Percentiles rank a stretch among this genome's conserved stretches.
Conservation (phyloP, 2,113 vertebrate species). For the Hoplias malabaricus region DNA sequence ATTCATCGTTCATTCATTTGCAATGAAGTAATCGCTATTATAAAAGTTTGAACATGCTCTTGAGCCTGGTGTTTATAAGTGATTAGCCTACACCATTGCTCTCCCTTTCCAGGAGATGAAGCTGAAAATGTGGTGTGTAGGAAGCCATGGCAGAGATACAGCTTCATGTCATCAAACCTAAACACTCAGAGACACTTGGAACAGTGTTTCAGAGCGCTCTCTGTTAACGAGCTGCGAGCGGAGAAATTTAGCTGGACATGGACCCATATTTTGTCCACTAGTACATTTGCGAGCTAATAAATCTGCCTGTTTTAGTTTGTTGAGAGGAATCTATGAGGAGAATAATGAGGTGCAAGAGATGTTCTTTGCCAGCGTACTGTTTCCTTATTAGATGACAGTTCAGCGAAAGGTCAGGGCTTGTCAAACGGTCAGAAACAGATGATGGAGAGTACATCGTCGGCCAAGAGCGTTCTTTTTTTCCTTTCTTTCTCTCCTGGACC, state of each 20-base stretch:
- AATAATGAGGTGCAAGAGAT: neutral
- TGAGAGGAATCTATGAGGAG: neutral
- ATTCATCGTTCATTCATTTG: no score
- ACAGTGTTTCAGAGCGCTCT: neutral
- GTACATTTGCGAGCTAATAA: slow-evolving; percentile 13
- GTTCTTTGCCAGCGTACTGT: neutral
- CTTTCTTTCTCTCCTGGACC: no score
- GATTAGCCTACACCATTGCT: neutral
- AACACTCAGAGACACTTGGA: neutral
- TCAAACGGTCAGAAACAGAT: neutral
- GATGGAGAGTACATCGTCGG: neutral
- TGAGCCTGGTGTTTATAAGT: neutral
- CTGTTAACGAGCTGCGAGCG: slow-evolving; percentile 11
- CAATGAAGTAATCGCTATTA: no score
- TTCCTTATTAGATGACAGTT: neutral
- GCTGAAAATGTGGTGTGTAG: neutral
- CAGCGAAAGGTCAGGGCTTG: slow-evolving; percentile 3
- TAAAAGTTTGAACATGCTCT: no score
- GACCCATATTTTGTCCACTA: neutral
- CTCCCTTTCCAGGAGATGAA: neutral
- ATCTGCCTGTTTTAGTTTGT: neutral
- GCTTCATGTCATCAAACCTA: neutral
- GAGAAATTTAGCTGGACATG: neutral
- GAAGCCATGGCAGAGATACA: slow-evolving; percentile 2
- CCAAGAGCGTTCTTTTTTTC: neutral